Percentiles rank a stretch among this genome's conserved stretches.
phyloP scores from a whole-genome alignment of 2,888 invertebrate species.

The Epinotia nisella region DNA sequence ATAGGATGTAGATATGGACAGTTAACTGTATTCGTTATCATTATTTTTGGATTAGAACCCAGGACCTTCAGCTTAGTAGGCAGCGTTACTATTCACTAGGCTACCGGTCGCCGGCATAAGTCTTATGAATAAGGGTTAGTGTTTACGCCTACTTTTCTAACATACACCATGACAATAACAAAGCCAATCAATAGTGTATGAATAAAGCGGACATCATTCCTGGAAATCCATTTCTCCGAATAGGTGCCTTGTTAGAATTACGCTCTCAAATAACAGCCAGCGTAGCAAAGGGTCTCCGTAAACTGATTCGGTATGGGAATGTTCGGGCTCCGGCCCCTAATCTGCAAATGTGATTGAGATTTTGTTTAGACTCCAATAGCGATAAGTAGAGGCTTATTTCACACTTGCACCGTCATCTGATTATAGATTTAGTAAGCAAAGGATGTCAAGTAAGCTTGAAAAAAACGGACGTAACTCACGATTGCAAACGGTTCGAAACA shows the following conservation, averaged over 20 bases:
- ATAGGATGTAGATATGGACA: too few species aligned
- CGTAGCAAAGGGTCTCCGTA: conserved; percentile 6
- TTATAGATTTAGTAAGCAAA: background rate
- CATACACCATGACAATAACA: background rate
- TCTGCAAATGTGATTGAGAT: conserved; percentile 27
- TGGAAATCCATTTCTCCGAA: conserved; percentile 13
- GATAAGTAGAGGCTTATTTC: conserved; percentile 1
- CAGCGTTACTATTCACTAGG: too few species aligned
- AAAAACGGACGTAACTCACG: too few species aligned
- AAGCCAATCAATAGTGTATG: background rate
- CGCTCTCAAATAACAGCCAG: conserved; percentile 18
- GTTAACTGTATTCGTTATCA: too few species aligned
- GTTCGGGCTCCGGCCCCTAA: conserved; percentile 18
- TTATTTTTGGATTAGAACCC: too few species aligned
- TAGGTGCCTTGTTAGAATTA: conserved; percentile 39
- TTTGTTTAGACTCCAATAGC: conserved; percentile 17
- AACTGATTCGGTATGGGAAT: conserved; percentile 30
- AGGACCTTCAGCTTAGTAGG: too few species aligned
- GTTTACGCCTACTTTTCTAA: background rate
- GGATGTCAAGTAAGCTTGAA: background rate
- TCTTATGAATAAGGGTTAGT: too few species aligned
- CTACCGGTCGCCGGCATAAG: too few species aligned
- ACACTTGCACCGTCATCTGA: too few species aligned
- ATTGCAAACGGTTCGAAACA: too few species aligned
- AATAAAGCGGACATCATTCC: background rate